Percentiles rank a stretch among this genome's conserved stretches.
Conservation (phyloP, 2,888 invertebrate genomes). For the Idaea biselata region DNA sequence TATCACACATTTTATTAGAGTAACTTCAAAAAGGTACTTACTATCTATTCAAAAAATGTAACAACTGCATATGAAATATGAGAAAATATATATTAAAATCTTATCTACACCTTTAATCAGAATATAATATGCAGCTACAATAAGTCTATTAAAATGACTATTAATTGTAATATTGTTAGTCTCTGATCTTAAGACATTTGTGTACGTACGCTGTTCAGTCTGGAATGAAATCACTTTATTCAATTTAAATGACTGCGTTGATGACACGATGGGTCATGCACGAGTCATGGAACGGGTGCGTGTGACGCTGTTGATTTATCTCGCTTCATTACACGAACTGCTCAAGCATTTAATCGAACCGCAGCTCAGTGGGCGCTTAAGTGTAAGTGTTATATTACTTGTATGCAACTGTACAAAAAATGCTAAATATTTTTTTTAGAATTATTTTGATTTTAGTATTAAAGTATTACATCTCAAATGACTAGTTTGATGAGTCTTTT, state of each 20-base stretch:
- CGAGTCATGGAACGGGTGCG: constrained; percentile 55
- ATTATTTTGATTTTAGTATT: not conserved
- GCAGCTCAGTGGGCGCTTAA: constrained; percentile 48
- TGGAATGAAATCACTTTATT: constrained; percentile 35
- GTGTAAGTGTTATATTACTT: constrained; percentile 36
- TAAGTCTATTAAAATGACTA: constrained; percentile 25
- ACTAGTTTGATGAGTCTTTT: not conserved
- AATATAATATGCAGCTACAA: not conserved
- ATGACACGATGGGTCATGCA: constrained; percentile 34
- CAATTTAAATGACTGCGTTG: constrained; percentile 22
- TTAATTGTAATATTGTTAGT: constrained; percentile 29
- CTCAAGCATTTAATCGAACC: constrained; percentile 57
- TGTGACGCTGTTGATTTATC: constrained; percentile 69
- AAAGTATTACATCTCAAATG: not conserved
- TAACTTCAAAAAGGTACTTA: not conserved
- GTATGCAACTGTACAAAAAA: constrained; percentile 42
- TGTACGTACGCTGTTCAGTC: constrained; percentile 21
- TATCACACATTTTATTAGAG: not conserved
- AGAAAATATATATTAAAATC: not conserved
- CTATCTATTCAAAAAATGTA: not conserved
- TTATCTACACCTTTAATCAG: not conserved
- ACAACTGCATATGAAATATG: not conserved
- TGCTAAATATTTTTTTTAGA: not conserved
- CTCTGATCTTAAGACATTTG: constrained; percentile 28
- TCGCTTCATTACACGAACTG: constrained; percentile 68